Conservation (phyloP, 2,888 invertebrate species). For the Metellina segmentata region DNA sequence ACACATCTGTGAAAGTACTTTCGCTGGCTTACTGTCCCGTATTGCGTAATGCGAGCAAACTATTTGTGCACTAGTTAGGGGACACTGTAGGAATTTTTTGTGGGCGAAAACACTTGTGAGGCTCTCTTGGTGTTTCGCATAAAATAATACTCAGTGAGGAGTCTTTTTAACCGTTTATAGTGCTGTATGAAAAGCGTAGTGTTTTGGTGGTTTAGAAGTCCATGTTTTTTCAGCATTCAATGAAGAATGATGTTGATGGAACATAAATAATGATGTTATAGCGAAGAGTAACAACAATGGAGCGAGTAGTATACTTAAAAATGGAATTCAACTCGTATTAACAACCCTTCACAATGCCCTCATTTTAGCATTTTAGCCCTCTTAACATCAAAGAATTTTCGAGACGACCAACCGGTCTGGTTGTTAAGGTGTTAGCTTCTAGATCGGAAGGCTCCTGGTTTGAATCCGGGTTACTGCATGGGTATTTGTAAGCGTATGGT, state of each 20-base stretch:
- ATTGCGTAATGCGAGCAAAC: constrained; percentile 29
- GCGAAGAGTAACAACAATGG: too few relatives aligned
- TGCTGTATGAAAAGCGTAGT: not conserved
- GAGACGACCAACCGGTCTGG: too few relatives aligned
- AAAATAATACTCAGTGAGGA: not conserved
- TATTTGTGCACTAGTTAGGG: constrained; percentile 9
- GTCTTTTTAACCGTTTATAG: not conserved
- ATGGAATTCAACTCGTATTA: too few relatives aligned
- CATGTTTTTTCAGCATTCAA: not conserved
- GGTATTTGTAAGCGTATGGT: too few relatives aligned
- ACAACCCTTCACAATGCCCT: too few relatives aligned
- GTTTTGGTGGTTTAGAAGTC: not conserved
- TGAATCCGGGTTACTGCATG: too few relatives aligned
- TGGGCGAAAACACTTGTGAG: not conserved
- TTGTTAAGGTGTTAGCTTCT: too few relatives aligned
- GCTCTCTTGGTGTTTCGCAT: not conserved
- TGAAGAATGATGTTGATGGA: not conserved
- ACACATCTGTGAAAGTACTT: constrained; percentile 4
- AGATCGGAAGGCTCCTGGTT: too few relatives aligned
- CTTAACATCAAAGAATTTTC: too few relatives aligned
- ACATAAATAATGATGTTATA: too few relatives aligned
- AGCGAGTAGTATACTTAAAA: too few relatives aligned
- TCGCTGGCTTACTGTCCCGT: not conserved
- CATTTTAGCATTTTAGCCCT: too few relatives aligned
- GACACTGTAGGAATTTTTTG: not conserved